Conservation (phyloP, 2,888 invertebrate species). For the Tetragnatha montana region DNA sequence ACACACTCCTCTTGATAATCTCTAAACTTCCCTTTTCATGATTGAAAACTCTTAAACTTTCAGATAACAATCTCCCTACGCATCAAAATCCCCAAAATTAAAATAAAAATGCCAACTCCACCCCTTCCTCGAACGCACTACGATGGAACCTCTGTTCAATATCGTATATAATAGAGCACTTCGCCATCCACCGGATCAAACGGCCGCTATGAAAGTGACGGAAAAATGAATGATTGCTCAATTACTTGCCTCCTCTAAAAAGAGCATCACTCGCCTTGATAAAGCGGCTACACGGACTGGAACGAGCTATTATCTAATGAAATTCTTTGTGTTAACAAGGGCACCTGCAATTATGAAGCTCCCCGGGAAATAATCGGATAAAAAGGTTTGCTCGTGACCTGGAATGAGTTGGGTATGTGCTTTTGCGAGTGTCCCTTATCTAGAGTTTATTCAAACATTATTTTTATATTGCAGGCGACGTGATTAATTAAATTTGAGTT, state of each 20-base stretch:
- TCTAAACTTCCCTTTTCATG: too few relatives aligned
- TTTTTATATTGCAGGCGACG: too few relatives aligned
- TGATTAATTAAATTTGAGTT: too few relatives aligned
- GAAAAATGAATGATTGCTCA: slow-evolving; percentile 50
- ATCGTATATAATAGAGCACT: background rate
- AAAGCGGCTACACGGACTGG: slow-evolving; percentile 9
- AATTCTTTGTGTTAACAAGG: slow-evolving; percentile 53
- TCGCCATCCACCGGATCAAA: slow-evolving; percentile 20
- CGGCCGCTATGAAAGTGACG: slow-evolving; percentile 34
- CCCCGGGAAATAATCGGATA: background rate
- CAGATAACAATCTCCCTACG: too few relatives aligned
- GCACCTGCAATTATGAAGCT: slow-evolving; percentile 32
- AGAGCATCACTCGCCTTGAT: slow-evolving; percentile 40
- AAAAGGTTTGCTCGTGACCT: background rate
- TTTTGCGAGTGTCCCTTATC: too few relatives aligned
- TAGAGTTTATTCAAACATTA: too few relatives aligned
- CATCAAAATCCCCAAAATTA: too few relatives aligned
- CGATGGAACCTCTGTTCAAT: background rate
- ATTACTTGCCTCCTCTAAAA: slow-evolving; percentile 37
- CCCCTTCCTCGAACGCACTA: too few relatives aligned
- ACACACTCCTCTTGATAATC: too few relatives aligned
- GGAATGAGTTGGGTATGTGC: background rate
- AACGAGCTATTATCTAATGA: slow-evolving; percentile 56
- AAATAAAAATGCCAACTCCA: too few relatives aligned
- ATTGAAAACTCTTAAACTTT: too few relatives aligned